Percentiles rank a stretch among this genome's conserved stretches.
phyloP scores from a whole-genome alignment of 2,797 vertebrate species.

The Sitta carolinensis region DNA sequence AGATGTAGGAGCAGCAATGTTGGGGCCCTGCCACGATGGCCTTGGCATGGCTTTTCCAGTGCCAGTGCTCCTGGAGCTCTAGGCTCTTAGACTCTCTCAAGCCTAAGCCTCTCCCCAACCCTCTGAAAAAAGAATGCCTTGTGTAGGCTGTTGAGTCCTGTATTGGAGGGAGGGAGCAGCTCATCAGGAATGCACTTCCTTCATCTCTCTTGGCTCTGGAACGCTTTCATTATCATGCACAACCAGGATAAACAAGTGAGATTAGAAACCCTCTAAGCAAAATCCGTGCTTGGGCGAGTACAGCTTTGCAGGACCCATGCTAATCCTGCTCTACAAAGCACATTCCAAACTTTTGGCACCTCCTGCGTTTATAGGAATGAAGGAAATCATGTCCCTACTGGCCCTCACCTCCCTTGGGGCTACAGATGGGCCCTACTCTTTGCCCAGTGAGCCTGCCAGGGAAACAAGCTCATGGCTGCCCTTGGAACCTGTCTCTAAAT shows the following conservation, averaged over 20 bases:
- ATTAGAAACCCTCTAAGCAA: neutral
- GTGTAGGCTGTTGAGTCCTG: neutral
- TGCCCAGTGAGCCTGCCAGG: neutral
- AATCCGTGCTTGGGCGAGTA: neutral
- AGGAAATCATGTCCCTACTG: neutral
- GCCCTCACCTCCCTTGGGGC: neutral
- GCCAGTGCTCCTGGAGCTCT: neutral
- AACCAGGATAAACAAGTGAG: constrained; percentile 14
- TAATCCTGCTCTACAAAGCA: neutral
- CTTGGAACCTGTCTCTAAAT: neutral
- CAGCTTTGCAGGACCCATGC: neutral
- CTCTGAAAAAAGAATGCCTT: neutral
- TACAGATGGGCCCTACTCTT: neutral
- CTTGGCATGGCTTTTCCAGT: neutral
- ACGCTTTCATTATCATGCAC: neutral
- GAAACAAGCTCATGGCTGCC: neutral
- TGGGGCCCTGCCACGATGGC: accelerated
- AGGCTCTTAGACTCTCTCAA: neutral
- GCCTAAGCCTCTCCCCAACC: neutral
- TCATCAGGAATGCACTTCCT: neutral
- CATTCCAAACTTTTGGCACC: neutral
- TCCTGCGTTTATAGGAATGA: neutral
- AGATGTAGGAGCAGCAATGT: neutral
- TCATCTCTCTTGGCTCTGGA: neutral
- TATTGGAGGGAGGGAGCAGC: neutral